Conservation (phyloP, 2,797 vertebrate genomes). For the Pipistrellus pygmaeus region DNA sequence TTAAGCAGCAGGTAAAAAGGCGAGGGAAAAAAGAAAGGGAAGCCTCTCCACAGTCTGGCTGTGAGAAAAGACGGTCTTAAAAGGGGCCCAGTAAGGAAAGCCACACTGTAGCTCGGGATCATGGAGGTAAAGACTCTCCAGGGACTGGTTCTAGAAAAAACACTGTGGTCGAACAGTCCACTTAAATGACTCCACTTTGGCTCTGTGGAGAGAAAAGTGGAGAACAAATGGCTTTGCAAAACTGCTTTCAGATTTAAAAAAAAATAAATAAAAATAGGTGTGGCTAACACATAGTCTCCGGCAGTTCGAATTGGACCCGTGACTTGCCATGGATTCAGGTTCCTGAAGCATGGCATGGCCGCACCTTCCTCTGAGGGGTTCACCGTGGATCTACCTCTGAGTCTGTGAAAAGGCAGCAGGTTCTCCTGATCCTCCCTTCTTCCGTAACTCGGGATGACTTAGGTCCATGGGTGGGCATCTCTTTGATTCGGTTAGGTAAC, state of each 20-base stretch:
- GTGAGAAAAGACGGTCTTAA: constrained; percentile 25
- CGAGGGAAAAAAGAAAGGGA: constrained; percentile 17
- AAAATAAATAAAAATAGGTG: too few relatives aligned
- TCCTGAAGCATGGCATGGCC: neutral
- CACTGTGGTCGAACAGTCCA: neutral
- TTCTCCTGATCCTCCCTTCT: neutral
- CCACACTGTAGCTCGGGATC: neutral
- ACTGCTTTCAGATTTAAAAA: neutral
- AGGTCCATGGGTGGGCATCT: neutral
- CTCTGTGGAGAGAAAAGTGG: neutral
- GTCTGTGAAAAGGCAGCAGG: neutral
- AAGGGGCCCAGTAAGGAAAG: neutral
- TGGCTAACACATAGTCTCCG: neutral
- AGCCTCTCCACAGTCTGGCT: neutral
- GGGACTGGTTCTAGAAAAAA: neutral
- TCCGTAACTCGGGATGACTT: neutral
- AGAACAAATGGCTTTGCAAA: neutral
- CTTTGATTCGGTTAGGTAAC: neutral
- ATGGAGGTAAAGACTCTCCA: neutral
- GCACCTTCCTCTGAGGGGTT: rapidly evolving
- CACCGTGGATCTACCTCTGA: neutral
- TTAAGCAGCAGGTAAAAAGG: constrained; percentile 59
- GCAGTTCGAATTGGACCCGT: neutral
- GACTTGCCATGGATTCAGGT: neutral
- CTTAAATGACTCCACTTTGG: neutral